Conservation (phyloP, 2,888 invertebrate species). For the Platerodrilus igneus region DNA sequence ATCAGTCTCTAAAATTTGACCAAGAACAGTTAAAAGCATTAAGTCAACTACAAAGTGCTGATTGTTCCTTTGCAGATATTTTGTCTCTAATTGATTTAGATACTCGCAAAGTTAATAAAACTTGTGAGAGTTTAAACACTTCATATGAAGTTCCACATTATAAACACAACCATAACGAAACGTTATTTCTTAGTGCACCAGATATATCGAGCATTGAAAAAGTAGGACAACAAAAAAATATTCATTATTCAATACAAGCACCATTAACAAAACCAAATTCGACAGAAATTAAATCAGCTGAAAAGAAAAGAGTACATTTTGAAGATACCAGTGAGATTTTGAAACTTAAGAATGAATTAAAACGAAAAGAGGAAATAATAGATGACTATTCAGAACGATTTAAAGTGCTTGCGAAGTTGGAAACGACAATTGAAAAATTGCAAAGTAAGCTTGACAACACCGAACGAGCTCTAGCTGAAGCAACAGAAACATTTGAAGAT, state of each 20-base stretch:
- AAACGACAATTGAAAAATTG: conserved; percentile 55
- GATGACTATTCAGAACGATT: conserved; percentile 58
- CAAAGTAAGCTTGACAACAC: conserved; percentile 54
- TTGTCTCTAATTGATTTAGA: conserved; percentile 70
- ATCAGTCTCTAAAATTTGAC: conserved; percentile 57
- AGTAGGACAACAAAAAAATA: conserved; percentile 24
- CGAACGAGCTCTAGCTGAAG: conserved; percentile 52
- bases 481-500: conserved; percentile 47
- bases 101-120: conserved; percentile 44
- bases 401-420: conserved; percentile 47
- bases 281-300: conserved; percentile 37
- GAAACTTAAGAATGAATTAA: conserved; percentile 55
- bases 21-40: conserved; percentile 52
- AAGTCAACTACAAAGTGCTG: conserved; percentile 55
- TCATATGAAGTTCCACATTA: conserved; percentile 33
- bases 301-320: conserved; percentile 46
- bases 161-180: conserved; percentile 51
- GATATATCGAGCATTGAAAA: conserved; percentile 43
- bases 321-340: conserved; percentile 59
- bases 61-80: conserved; percentile 66
- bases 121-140: conserved; percentile 26
- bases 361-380: conserved; percentile 55
- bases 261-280: conserved; percentile 37
- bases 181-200: conserved; percentile 45
- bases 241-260: conserved; percentile 22